phyloP scores from a whole-genome alignment of 2,888 invertebrate genomes.

The Sminthurides aquaticus region DNA sequence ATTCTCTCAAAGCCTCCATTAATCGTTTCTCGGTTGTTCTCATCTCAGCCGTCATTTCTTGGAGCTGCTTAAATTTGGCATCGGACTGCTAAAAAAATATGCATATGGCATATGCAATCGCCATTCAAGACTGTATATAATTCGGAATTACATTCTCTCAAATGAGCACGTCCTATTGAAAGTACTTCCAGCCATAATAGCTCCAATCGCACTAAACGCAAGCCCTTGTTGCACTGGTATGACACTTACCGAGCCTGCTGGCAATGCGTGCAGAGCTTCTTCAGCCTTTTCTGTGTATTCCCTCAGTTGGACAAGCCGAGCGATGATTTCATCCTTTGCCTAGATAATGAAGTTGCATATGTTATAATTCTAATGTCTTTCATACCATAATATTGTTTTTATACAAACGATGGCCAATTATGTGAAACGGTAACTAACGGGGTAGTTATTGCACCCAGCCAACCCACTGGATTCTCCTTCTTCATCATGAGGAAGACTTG shows the following conservation, averaged over 20 bases:
- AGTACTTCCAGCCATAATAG: too few species aligned
- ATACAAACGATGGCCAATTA: too few species aligned
- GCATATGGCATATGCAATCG: neutral
- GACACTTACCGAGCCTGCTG: constrained; percentile 12
- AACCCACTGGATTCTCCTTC: too few species aligned
- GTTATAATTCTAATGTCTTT: too few species aligned
- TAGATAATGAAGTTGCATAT: constrained; percentile 2
- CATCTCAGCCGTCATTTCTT: constrained; percentile 60
- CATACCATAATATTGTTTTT: too few species aligned
- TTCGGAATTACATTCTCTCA: neutral
- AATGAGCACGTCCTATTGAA: neutral
- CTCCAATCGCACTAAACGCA: too few species aligned
- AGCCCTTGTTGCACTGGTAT: too few species aligned
- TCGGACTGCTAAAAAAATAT: constrained; percentile 35
- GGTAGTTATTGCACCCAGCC: too few species aligned
- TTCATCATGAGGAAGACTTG: too few species aligned
- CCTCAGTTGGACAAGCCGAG: constrained; percentile 61
- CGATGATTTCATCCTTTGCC: constrained; percentile 55
- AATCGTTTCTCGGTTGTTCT: constrained; percentile 64
- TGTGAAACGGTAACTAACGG: too few species aligned
- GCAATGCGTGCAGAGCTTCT: constrained; percentile 14
- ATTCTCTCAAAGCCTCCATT: constrained; percentile 51
- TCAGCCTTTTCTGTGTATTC: constrained; percentile 53
- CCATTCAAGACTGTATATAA: neutral
- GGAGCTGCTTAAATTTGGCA: constrained; percentile 55